Conservation (phyloP, 2,888 invertebrate species). For the Aricia artaxerxes region DNA sequence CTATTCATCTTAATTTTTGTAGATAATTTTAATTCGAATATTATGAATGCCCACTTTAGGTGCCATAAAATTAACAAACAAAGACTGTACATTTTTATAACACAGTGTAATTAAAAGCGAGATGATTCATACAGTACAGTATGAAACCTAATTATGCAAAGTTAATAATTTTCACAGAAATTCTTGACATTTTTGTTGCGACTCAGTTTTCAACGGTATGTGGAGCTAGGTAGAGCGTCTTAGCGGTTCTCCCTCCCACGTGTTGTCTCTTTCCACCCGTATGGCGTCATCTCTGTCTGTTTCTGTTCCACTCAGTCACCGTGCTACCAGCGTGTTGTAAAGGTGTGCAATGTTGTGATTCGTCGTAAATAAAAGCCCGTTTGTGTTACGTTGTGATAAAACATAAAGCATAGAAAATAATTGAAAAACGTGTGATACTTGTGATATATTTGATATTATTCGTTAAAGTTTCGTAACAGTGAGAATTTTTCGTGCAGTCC, state of each 20-base stretch:
- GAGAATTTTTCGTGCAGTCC: constrained; percentile 67
- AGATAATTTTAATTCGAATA: no score
- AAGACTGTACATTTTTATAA: not conserved
- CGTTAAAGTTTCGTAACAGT: constrained; percentile 65
- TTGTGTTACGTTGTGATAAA: constrained; percentile 44
- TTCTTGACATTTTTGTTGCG: constrained; percentile 25
- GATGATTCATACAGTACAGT: constrained; percentile 17
- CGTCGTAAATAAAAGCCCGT: constrained; percentile 66
- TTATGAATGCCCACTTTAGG: no score
- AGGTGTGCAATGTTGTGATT: constrained; percentile 59
- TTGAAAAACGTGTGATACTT: constrained; percentile 38
- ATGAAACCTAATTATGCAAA: constrained; percentile 40
- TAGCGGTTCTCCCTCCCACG: constrained; percentile 72
- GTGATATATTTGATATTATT: constrained; percentile 46
- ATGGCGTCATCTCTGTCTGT: constrained; percentile 66
- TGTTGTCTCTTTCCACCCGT: constrained; percentile 64
- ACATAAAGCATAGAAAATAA: constrained; percentile 33
- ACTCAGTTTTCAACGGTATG: constrained; percentile 33
- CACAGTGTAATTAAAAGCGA: not conserved
- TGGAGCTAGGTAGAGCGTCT: constrained; percentile 63
- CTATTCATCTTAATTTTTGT: no score
- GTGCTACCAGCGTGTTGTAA: constrained; percentile 63
- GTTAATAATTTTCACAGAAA: constrained; percentile 16
- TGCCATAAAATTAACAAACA: not conserved
- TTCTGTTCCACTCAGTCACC: constrained; percentile 65